A percentile compares a stretch with the other conserved stretches of the same genome.
Evolutionary conservation across 2,797 vertebrate genomes (phyloP).

Genomic region (Trichosurus vulpecula): DNA sequence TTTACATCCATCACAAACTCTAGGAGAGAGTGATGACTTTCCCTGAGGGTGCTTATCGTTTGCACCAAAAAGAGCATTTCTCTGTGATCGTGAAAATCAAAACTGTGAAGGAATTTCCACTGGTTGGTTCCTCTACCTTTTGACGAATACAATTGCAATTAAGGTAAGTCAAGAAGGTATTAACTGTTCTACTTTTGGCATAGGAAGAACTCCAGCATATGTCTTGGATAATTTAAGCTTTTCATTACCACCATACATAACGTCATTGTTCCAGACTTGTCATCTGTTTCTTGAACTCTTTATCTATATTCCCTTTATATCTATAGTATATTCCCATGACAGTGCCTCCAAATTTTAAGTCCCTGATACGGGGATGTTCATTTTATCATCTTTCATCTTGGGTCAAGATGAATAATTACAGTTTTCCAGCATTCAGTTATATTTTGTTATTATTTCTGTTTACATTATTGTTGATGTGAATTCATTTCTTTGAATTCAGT

Average conservation of each 20-base stretch:
- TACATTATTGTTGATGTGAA: background rate
- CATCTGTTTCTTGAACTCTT: background rate
- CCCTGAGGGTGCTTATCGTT: too few species aligned
- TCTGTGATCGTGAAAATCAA: too few species aligned
- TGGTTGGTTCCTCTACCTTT: too few species aligned
- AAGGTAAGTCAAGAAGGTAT: too few species aligned
- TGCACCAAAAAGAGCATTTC: too few species aligned
- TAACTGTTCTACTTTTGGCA: background rate
- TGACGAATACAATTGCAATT: too few species aligned
- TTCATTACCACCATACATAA: background rate
- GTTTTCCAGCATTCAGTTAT: background rate
- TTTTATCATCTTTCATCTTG: background rate
- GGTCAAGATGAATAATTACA: background rate
- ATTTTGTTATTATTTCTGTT: background rate
- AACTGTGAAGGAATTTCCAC: too few species aligned
- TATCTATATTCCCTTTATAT: background rate
- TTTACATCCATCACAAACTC: too few species aligned
- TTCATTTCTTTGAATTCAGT: background rate
- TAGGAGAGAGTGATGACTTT: too few species aligned
- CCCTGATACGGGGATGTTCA: background rate
- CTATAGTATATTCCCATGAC: background rate
- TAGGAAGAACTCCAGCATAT: background rate
- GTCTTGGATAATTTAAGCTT: background rate
- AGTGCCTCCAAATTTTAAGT: background rate
- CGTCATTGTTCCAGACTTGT: background rate